Base-by-base conservation (phyloP, 2,888 invertebrate genomes). In the Phortica okadai region DNA sequence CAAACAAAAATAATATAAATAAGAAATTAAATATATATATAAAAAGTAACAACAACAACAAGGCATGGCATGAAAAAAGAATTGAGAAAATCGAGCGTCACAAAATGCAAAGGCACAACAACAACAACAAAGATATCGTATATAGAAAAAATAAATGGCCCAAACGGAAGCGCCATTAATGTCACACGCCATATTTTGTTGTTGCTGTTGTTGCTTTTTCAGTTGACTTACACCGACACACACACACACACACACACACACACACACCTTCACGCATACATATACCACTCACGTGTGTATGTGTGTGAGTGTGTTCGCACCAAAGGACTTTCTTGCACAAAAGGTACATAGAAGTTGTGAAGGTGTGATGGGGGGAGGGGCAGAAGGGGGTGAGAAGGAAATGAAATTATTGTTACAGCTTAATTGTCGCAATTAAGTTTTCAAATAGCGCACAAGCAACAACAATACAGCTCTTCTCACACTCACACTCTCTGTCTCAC, bases 371-470 rank as follows among this genome's bases (percentile, higher is more conserved):
- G 21, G 21, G 33, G 33, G 33, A 33, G 33, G 3, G 3, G 1
- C 1, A 1, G 33, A 6, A 2, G 2, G 50, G 50, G 14, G 1
- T 21, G 50, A 50, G 6, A 50, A 50, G 6, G 2, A 6, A 50
- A 78, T 78, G 77, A 81, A 82, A 83, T 86, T 78, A 79, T 81
- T 86, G 86, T 80, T 86, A 82, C 77, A 87, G 84, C 88, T 87
- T 87, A 85, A 85, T 85, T 85, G 87, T 86, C 81, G 86, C 85
- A 85, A 85, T 85, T 87, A 85, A 87, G 84, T 80, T 73, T 74
- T 62, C 73, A 73, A 73, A 62, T 64, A 59, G 62, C 73, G 59
- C 59, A 33, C 50, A 33, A 33, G 0, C 33, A 33, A 33, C 33
- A 33, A 33, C 33, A 33, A 33, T 5, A 33, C 33, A 33, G 4